Evolutionary conservation across 1,140 invertebrate genomes (phyloP), one percentile per base, ranked within the genome.

Genomic region (Globodera rostochiensis): DNA sequence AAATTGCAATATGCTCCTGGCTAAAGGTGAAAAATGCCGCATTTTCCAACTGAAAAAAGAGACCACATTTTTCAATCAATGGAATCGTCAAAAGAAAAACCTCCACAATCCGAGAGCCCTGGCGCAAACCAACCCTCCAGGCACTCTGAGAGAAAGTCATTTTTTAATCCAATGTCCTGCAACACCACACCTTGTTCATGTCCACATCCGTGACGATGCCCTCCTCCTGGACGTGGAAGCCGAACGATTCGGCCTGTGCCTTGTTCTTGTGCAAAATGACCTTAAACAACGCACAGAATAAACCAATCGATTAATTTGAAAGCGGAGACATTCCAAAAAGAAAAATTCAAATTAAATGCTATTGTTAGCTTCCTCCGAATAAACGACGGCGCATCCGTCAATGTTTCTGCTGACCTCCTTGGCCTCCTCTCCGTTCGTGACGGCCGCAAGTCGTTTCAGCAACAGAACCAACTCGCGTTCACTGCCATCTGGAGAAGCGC

Each of bases 201-300:
- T 97, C 96, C 1, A 98, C 96, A 88, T 96, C 94, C 3, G 95
- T 97, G 3, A 98, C 95, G 5, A 98, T 93, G 5, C 96, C 96
- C 91, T 98, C 96, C 15, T 95, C 94, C 88, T 97, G 95, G 45
- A 98, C 95, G 90, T 98, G 95, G 91, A 98, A 98, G 47, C 96
- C 96, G 57, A 98, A 92, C 88, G 97, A 95, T 60, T 95, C 94
- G 67, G 94, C 91, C 69, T 25, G 53, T 60, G 80, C 25, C 71
- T 74, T 80, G 36, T 66, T 82, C 64, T 82, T 82, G 5, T 70
- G 76, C 70, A 80, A 70, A 69, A 78, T 78, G 25, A 78, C 77
- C 77, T 78, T 6, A 15, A 78, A 69, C 9, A 15, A 21, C 15
- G 53, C 8, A 53, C 8, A 6, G 53, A 15, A 53, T 36, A 36